Conservation (phyloP, 37 sponge, comb jelly and placozoan species). For the Amphimedon queenslandica region DNA sequence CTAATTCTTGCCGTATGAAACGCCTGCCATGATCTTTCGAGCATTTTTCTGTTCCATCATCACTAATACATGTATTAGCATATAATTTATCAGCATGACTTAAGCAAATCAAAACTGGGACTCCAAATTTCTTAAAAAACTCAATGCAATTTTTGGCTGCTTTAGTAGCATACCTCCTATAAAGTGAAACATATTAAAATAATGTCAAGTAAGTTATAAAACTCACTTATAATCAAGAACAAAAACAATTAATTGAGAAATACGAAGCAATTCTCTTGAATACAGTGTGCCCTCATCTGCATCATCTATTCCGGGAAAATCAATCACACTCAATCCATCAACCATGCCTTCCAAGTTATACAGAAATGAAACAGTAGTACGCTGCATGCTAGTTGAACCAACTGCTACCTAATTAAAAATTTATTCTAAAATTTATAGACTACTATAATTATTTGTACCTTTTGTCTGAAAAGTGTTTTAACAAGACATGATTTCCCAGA, state of each 20-base stretch:
- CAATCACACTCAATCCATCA: slow-evolving; percentile 34
- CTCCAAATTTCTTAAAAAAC: background rate
- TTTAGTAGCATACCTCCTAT: slow-evolving; percentile 7
- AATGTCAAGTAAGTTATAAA: background rate
- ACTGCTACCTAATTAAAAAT: slow-evolving; percentile 10
- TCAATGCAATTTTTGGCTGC: slow-evolving; percentile 5
- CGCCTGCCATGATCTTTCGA: background rate
- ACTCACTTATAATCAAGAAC: slow-evolving; percentile 48
- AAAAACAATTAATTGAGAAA: slow-evolving; percentile 30
- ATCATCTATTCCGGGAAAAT: slow-evolving; percentile 58
- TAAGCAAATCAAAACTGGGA: slow-evolving; percentile 13
- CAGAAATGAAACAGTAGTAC: slow-evolving; percentile 51
- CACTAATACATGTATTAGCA: slow-evolving; percentile 7
- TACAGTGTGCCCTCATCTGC: slow-evolving; percentile 21
- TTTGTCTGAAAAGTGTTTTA: slow-evolving; percentile 31
- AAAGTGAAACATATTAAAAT: background rate
- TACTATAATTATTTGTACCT: slow-evolving; percentile 19
- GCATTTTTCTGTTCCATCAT: slow-evolving; percentile 5
- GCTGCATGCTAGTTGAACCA: slow-evolving; percentile 27
- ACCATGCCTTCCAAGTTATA: slow-evolving; percentile 33
- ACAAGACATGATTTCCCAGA: slow-evolving; percentile 67
- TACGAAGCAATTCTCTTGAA: slow-evolving; percentile 3
- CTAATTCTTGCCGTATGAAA: background rate
- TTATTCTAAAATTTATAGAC: background rate
- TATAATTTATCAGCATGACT: slow-evolving; percentile 28